These are phyloP conservation scores for Todus mexicanus DNA, from an alignment of 2,797 vertebrate species.

Conservation along the genomic window DNA sequence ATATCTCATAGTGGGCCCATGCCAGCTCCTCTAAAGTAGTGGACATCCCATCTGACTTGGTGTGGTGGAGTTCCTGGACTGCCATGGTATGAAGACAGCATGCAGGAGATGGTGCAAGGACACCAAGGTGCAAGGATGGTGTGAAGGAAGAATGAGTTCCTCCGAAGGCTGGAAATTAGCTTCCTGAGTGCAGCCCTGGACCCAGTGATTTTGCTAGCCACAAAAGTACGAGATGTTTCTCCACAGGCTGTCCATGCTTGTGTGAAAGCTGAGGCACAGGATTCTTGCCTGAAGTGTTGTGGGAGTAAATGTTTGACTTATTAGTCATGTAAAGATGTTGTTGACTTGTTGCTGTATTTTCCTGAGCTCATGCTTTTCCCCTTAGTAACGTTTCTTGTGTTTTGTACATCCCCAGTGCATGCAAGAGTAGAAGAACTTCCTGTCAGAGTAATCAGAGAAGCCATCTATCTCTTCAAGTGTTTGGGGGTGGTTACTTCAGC, in stretches of 20 bases:
- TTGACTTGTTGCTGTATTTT: slow-evolving; percentile 54
- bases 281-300: slow-evolving; percentile 42
- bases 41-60: not conserved
- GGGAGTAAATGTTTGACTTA: slow-evolving; percentile 42
- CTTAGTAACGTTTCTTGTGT: slow-evolving; percentile 5
- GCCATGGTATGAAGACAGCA: not conserved
- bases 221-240: not conserved
- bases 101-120: not conserved
- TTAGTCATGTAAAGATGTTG: slow-evolving; percentile 43
- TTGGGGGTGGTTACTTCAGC: not conserved
- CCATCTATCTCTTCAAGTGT: not conserved
- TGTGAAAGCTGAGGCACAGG: slow-evolving; percentile 21
- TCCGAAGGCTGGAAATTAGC: not conserved
- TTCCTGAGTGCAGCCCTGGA: not conserved
- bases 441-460: not conserved
- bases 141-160: not conserved
- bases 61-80: not conserved
- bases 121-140: not conserved
- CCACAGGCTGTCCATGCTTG: slow-evolving; percentile 12
- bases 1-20: not conserved
- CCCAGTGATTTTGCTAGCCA: not conserved
- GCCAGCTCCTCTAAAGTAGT: not conserved
- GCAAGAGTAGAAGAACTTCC: slow-evolving; percentile 25
- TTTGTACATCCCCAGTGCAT: not conserved
- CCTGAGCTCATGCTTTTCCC: slow-evolving; percentile 28